These are phyloP conservation scores for Ichneumoninae sp. DNA, from an alignment of 2,888 invertebrate species.

Conservation along the genomic window DNA sequence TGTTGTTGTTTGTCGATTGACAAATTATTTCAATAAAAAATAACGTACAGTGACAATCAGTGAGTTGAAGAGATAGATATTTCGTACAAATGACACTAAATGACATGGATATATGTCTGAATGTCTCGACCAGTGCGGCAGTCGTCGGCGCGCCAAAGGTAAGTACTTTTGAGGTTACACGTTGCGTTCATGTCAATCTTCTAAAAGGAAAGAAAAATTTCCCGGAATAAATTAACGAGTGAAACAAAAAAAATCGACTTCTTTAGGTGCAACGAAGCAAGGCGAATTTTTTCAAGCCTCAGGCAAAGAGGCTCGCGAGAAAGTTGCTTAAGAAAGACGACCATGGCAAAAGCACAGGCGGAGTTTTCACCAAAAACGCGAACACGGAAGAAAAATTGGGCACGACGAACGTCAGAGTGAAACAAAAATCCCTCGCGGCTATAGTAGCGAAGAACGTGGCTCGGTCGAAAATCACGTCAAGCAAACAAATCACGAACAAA, in stretches of 20 bases:
- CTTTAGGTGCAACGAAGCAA: slow-evolving; percentile 61
- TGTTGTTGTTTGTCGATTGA: not conserved
- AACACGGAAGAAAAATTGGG: slow-evolving; percentile 13
- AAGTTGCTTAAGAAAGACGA: slow-evolving; percentile 41
- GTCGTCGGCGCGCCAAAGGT: slow-evolving; percentile 70
- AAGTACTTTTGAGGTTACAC: slow-evolving; percentile 73
- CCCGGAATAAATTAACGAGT: not conserved
- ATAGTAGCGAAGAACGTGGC: slow-evolving; percentile 77
- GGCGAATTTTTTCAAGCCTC: slow-evolving; percentile 67
- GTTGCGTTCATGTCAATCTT: not conserved
- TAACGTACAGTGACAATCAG: slow-evolving; percentile 24
- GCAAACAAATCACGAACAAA: slow-evolving; percentile 7
- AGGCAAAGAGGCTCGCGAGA: slow-evolving; percentile 63
- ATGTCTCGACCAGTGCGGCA: slow-evolving; percentile 73
- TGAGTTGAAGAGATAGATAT: slow-evolving; percentile 1
- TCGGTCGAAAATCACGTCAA: slow-evolving; percentile 20
- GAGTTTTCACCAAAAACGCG: not conserved
- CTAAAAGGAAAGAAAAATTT: not conserved
- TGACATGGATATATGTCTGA: slow-evolving; percentile 80
- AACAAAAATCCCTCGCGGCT: slow-evolving; percentile 78
- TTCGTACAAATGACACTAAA: slow-evolving; percentile 72
- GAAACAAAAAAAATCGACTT: slow-evolving; percentile 16
- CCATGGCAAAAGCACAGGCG: slow-evolving; percentile 18
- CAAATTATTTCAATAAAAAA: not conserved
- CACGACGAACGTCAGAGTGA: slow-evolving; percentile 74